Evolutionary conservation across 2,797 vertebrate species (phyloP).

Genomic region (Manis crassicaudata): DNA sequence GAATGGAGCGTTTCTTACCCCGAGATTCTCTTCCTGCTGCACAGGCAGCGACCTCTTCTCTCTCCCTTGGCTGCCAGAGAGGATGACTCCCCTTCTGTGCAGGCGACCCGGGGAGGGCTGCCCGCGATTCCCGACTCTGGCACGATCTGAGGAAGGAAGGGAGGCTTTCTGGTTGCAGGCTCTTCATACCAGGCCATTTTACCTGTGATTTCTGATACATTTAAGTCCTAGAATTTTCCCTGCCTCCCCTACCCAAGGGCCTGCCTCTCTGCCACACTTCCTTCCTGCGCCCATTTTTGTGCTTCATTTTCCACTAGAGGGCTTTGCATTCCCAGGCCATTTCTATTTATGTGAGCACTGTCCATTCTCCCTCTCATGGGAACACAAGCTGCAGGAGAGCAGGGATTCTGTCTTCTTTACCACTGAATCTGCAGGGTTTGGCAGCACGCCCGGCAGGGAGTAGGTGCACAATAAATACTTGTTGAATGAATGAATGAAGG

Average conservation of each 20-base stretch:
- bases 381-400: neutral
- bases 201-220: neutral
- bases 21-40: neutral
- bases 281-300: too few species aligned
- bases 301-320: neutral
- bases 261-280: neutral
- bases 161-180: neutral
- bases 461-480: neutral
- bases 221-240: neutral
- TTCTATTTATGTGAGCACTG: neutral
- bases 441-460: neutral
- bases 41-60: neutral
- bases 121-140: neutral
- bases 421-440: neutral
- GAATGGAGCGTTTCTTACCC: constrained; percentile 73
- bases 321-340: neutral
- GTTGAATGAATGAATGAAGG: neutral
- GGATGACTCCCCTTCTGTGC: neutral
- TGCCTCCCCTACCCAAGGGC: neutral
- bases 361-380: neutral
- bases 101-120: neutral
- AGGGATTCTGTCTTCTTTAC: neutral
- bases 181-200: neutral
- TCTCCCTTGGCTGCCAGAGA: constrained; percentile 29
- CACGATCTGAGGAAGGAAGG: neutral